A percentile compares a stretch with the other conserved stretches of the same genome.
Conservation (phyloP, 2,113 vertebrate genomes). For the Phalacrocorax pelagicus region DNA sequence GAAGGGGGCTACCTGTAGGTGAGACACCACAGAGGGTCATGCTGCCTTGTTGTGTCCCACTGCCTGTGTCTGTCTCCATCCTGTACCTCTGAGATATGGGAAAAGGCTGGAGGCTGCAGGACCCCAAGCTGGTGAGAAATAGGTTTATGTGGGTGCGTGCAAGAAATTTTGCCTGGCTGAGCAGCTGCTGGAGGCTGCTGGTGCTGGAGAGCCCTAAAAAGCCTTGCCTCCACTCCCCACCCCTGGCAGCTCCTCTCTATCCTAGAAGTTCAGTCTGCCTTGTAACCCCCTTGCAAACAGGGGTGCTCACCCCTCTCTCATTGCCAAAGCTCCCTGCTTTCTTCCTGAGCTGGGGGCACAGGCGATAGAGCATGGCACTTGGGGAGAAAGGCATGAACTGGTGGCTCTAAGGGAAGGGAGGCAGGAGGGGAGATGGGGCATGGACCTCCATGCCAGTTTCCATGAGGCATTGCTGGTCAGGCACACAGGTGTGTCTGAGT, state of each 20-base stretch:
- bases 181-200: background rate
- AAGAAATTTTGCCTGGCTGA: background rate
- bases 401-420: background rate
- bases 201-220: background rate
- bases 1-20: background rate
- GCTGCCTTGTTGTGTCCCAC: background rate
- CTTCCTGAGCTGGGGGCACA: background rate
- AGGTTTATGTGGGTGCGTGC: accelerated
- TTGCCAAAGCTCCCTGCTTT: background rate
- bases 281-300: accelerated
- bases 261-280: accelerated
- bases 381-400: background rate
- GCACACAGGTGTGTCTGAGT: accelerated
- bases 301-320: background rate
- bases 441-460: background rate
- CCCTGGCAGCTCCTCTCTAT: background rate
- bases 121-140: background rate
- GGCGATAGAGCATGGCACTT: background rate
- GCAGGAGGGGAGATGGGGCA: background rate
- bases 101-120: background rate
- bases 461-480: background rate
- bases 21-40: background rate
- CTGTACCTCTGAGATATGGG: background rate
- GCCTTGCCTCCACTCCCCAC: accelerated
- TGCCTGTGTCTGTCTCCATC: background rate